Percentiles rank a stretch among this genome's conserved stretches.
phyloP scores from a whole-genome alignment of 2,797 vertebrate species.

The Halcyon smyrnensis region DNA sequence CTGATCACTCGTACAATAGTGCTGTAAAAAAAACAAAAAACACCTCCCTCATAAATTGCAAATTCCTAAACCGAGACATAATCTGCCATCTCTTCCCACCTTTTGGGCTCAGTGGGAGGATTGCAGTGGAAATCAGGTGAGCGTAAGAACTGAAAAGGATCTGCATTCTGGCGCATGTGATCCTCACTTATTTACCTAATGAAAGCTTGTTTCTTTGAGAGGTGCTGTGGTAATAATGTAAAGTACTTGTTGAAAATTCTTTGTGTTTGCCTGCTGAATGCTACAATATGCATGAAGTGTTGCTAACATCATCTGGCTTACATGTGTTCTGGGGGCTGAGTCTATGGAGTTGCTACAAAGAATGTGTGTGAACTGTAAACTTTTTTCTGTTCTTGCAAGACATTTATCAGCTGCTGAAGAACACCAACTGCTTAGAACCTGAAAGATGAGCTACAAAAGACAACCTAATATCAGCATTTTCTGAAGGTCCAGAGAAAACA shows the following conservation, averaged over 20 bases:
- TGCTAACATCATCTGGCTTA: not conserved
- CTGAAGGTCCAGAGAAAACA: not conserved
- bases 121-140: not conserved
- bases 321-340: not conserved
- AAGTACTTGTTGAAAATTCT: not conserved
- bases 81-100: not conserved
- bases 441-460: not conserved
- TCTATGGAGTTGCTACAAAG: not conserved
- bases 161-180: not conserved
- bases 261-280: not conserved
- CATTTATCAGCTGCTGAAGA: not conserved
- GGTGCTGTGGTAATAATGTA: not conserved
- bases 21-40: not conserved
- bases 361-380: not conserved
- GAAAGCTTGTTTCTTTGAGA: not conserved
- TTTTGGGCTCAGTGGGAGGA: not conserved
- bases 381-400: not conserved
- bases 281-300: not conserved
- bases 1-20: slow-evolving; percentile 17
- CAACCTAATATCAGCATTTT: not conserved
- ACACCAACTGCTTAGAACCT: not conserved
- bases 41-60: not conserved
- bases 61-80: not conserved
- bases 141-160: not conserved
- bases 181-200: not conserved